A percentile compares a stretch with the other conserved stretches of the same genome.
Evolutionary conservation across 2,888 invertebrate genomes (phyloP).

Genomic region (Cyclophora albipunctata): DNA sequence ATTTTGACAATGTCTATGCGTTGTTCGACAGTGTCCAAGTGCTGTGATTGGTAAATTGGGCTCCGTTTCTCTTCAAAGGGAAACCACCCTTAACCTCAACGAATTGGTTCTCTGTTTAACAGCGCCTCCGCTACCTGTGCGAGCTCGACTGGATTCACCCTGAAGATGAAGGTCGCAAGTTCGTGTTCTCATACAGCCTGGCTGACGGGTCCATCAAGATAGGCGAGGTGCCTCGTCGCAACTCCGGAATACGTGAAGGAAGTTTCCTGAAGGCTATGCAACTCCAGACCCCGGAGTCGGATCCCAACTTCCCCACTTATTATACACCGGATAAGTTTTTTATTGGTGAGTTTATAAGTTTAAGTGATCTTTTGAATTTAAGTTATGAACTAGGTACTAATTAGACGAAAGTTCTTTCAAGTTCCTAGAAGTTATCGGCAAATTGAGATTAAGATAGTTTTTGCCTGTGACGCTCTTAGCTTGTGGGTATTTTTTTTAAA

Average conservation of each 20-base stretch:
- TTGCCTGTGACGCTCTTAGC: too few relatives aligned
- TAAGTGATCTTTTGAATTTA: not conserved
- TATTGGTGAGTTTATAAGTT: slow-evolving; percentile 74
- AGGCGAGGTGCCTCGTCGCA: slow-evolving; percentile 81
- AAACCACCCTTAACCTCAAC: too few relatives aligned
- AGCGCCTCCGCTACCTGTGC: slow-evolving; percentile 83
- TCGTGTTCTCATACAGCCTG: slow-evolving; percentile 84
- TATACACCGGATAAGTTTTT: slow-evolving; percentile 87
- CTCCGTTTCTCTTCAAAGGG: too few relatives aligned
- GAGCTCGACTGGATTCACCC: slow-evolving; percentile 85
- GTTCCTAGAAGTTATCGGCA: too few relatives aligned
- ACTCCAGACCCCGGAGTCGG: slow-evolving; percentile 80
- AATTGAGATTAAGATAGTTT: too few relatives aligned
- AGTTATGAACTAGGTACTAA: too few relatives aligned
- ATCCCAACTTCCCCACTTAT: slow-evolving; percentile 82
- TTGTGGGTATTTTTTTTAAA: too few relatives aligned
- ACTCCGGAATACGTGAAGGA: slow-evolving; percentile 85
- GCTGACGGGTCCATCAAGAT: slow-evolving; percentile 85
- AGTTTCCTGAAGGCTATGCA: slow-evolving; percentile 81
- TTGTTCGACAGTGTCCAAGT: too few relatives aligned
- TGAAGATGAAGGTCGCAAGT: slow-evolving; percentile 84
- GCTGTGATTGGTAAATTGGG: too few relatives aligned
- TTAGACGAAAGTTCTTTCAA: too few relatives aligned
- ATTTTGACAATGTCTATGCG: too few relatives aligned
- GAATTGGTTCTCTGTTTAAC: slow-evolving; percentile 3